Base-by-base conservation (phyloP, 2,888 invertebrate genomes). In the Masnerella sp. region DNA sequence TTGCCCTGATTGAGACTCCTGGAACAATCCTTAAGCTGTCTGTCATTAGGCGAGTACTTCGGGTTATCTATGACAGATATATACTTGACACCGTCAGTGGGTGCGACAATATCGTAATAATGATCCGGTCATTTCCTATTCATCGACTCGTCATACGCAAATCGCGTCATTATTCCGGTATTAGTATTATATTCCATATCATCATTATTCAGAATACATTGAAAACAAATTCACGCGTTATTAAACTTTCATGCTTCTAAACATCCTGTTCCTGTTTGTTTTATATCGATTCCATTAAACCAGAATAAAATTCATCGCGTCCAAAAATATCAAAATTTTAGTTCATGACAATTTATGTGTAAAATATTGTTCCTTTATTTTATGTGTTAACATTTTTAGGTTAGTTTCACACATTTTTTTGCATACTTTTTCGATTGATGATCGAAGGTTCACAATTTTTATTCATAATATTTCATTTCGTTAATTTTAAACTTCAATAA, bases 31-130 rank as follows among this genome's bases (percentile, higher is more conserved):
- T 64, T 45, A 45, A 28, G 25, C 34, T 20, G 43, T 65, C 42
- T 47, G 28, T 15, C 32, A 42, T 62, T 54, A 42, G 42, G 17
- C 34, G 45, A 49, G 61, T 25, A 51, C 59, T 45, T 51, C 45
- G 52, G 52, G 58, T 51, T 42, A 52, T 42, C 42, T n/a, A n/a
- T 42, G 71, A 71, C 32, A 51, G 51, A 62, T 72, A 2, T 43
- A 64, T 54, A 65, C 75, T 75, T 71, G 68, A 42, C 38, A 30
- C 52, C 58, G 59, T 68, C 56, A 61, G 12, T 67, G 58, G 67
- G 70, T 69, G 69, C 61, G 67, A 74, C 67, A 65, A 49, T 74
- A 47, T 49, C 70, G 15, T 47, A 34, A 51, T 62, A 75, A 52
- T 64, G 68, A 68, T 59, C 30, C 18, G 49, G 58, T 45, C 51